These are phyloP conservation scores for Neogale vison DNA, from an alignment of 2,113 vertebrate genomes.

Conservation along the genomic window DNA sequence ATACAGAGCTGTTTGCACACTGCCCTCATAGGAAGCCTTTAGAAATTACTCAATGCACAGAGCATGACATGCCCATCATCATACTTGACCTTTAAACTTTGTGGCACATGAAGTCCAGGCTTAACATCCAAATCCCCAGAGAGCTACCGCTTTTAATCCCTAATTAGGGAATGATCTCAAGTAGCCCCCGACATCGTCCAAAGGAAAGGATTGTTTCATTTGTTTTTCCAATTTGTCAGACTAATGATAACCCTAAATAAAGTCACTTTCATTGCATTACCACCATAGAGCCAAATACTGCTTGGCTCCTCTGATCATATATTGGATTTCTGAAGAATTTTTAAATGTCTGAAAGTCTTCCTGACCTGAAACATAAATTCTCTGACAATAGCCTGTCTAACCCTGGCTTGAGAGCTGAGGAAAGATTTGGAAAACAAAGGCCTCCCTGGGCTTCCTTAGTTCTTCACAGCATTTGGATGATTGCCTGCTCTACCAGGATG, in stretches of 20 bases:
- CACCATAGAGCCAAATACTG: background rate
- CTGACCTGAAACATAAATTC: background rate
- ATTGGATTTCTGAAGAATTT: constrained; percentile 31
- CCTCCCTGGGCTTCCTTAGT: background rate
- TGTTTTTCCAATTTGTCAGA: constrained; percentile 41
- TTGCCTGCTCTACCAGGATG: background rate
- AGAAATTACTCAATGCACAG: background rate
- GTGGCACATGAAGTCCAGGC: background rate
- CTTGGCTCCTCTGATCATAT: background rate
- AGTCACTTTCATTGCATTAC: background rate
- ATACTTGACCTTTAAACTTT: background rate
- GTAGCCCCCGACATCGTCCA: background rate
- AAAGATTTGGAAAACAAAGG: background rate
- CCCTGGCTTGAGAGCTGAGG: background rate
- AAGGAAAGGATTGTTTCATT: constrained; percentile 30
- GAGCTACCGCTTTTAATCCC: background rate
- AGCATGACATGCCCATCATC: background rate
- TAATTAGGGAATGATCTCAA: constrained; percentile 1
- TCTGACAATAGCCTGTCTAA: background rate
- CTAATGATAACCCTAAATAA: constrained; percentile 44
- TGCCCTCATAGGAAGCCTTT: background rate
- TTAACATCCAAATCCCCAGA: background rate
- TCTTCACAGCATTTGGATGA: background rate
- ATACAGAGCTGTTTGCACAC: background rate
- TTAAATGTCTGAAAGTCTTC: constrained; percentile 25